Evolutionary conservation across 1,140 invertebrate species (phyloP).

Genomic region (Nomia melanderi): DNA sequence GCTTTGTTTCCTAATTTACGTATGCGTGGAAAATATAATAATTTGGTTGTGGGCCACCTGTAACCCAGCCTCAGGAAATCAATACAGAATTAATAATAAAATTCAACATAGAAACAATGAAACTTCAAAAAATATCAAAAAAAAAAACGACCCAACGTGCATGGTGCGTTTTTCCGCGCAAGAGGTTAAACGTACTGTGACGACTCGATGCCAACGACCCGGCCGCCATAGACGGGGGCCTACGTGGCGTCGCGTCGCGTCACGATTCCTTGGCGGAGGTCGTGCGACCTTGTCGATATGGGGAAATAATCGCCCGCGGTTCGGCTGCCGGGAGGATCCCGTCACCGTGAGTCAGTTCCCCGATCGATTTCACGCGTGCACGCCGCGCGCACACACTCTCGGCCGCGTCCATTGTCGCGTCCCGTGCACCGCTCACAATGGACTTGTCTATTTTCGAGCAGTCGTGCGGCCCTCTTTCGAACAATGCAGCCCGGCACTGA

Average conservation of each 20-base stretch:
- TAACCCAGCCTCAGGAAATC: too few relatives aligned
- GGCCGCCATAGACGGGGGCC: constrained; percentile 23
- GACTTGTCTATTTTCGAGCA: constrained; percentile 57
- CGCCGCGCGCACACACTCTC: constrained; percentile 4
- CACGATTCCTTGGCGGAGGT: constrained; percentile 59
- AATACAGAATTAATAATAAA: too few relatives aligned
- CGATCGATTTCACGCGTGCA: constrained; percentile 59
- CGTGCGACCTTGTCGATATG: constrained; percentile 62
- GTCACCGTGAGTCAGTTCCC: constrained; percentile 41
- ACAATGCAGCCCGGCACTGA: constrained; percentile 31
- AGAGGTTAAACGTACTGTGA: constrained; percentile 44
- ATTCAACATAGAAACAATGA: too few relatives aligned
- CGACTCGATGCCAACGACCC: constrained; percentile 60
- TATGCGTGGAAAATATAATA: too few relatives aligned
- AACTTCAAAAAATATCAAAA: too few relatives aligned
- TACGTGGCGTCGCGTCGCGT: constrained; percentile 49
- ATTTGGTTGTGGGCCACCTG: too few relatives aligned
- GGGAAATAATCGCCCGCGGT: constrained; percentile 38
- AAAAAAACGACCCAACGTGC: too few relatives aligned
- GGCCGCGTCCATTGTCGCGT: constrained; percentile 45
- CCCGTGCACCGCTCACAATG: constrained; percentile 21
- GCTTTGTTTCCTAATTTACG: too few relatives aligned
- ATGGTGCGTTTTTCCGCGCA: too few relatives aligned
- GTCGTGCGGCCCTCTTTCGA: constrained; percentile 44
- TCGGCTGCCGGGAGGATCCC: neutral